Evolutionary conservation across 2,113 vertebrate genomes (phyloP).

Genomic region (Dicaeum eximium): DNA sequence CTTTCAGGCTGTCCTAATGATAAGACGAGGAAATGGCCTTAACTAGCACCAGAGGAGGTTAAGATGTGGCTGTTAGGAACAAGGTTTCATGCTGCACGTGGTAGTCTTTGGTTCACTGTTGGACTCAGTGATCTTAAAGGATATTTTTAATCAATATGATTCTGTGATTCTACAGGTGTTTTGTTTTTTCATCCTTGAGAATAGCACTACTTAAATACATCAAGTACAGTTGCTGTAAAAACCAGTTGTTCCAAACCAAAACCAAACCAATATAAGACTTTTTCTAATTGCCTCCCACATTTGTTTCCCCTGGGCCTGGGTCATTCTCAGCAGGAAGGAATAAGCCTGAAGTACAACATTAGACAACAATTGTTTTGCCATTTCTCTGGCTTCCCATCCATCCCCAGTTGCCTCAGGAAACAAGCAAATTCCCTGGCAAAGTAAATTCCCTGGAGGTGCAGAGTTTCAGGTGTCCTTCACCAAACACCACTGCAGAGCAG

Average conservation of each 20-base stretch:
- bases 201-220: neutral
- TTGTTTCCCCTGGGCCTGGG: neutral
- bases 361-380: neutral
- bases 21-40: neutral
- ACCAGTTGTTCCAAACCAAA: neutral
- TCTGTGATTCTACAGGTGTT: neutral
- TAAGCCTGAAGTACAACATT: neutral
- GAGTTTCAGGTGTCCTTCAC: neutral
- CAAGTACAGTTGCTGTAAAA: neutral
- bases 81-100: neutral
- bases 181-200: neutral
- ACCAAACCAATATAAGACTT: neutral
- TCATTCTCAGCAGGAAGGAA: neutral
- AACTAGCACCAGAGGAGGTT: neutral
- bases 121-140: neutral
- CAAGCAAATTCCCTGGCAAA: neutral
- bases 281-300: neutral
- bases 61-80: neutral
- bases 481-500: neutral
- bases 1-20: neutral
- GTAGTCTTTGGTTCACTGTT: neutral
- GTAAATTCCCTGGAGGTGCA: neutral
- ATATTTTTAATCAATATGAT: neutral
- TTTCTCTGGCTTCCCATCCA: neutral
- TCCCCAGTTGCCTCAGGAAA: neutral